Conservation (phyloP, 2,888 invertebrate genomes). For the Morpho deidamia region DNA sequence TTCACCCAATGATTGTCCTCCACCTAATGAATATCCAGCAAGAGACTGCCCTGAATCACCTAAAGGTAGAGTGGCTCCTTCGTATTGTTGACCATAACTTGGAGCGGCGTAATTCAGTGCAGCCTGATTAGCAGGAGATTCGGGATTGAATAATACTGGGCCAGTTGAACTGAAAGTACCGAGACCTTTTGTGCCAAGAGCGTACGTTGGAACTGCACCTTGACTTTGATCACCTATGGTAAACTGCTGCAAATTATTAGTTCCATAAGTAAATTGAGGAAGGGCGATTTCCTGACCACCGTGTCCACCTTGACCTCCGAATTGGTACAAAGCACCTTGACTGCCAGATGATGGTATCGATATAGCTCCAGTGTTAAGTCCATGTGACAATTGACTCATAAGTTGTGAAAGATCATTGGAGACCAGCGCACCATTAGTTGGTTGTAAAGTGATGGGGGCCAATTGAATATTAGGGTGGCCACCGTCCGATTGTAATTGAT, state of each 20-base stretch:
- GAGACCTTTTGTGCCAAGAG: conserved; percentile 62
- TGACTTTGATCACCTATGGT: conserved; percentile 44
- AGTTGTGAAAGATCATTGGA: conserved; percentile 57
- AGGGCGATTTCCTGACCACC: conserved; percentile 45
- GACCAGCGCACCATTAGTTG: conserved; percentile 43
- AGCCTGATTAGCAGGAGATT: conserved; percentile 39
- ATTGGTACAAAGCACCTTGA: conserved; percentile 48
- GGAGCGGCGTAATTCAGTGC: conserved; percentile 40
- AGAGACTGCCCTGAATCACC: conserved; percentile 35
- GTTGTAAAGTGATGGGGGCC: conserved; percentile 57
- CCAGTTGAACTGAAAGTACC: conserved; percentile 63
- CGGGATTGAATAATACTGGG: conserved; percentile 62
- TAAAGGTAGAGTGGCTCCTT: conserved; percentile 37
- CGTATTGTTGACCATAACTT: conserved; percentile 24
- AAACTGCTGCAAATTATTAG: conserved; percentile 49
- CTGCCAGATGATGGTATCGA: conserved; percentile 47
- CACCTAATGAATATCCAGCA: conserved; percentile 34
- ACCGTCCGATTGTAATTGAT: conserved; percentile 47
- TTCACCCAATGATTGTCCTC: conserved; percentile 39
- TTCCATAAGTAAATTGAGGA: conserved; percentile 49
- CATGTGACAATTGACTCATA: conserved; percentile 62
- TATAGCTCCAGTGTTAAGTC: conserved; percentile 54
- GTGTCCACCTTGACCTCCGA: conserved; percentile 40
- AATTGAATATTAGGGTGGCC: conserved; percentile 54
- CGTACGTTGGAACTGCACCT: conserved; percentile 52